Conservation (phyloP, 2,113 vertebrate genomes). For the Panurus biarmicus region DNA sequence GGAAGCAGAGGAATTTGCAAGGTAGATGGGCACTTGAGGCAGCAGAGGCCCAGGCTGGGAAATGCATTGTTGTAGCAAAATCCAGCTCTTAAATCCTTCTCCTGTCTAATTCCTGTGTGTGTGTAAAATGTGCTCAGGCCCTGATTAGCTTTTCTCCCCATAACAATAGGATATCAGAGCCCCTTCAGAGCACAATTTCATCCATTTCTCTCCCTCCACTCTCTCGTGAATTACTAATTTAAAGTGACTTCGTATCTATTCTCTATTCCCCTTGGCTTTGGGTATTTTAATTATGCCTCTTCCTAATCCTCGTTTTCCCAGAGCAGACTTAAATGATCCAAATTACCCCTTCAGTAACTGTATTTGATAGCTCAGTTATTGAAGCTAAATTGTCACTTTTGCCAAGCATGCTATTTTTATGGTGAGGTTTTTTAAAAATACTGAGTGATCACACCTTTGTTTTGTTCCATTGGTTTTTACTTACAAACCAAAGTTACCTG, state of each 20-base stretch:
- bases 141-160: background rate
- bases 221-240: constrained; percentile 41
- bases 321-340: constrained; percentile 29
- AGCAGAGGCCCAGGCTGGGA: background rate
- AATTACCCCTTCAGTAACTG: constrained; percentile 9
- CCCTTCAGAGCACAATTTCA: constrained; percentile 31
- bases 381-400: constrained; percentile 38
- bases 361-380: constrained; percentile 36
- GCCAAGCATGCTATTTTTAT: constrained; percentile 2
- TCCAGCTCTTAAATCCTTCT: background rate
- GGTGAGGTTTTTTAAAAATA: background rate
- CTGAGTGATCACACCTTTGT: background rate
- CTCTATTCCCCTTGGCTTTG: constrained; percentile 43
- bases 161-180: constrained; percentile 2
- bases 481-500: background rate
- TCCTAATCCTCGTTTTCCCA: constrained; percentile 47
- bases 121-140: background rate
- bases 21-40: background rate
- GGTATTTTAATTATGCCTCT: constrained; percentile 47
- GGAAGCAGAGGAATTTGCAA: constrained; percentile 55
- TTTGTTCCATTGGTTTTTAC: background rate
- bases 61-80: background rate
- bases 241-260: constrained; percentile 32
- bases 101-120: background rate
- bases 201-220: background rate